These are phyloP conservation scores for Campylomormyrus tamandua DNA, from an alignment of 2,113 vertebrate species.

Conservation along the genomic window DNA sequence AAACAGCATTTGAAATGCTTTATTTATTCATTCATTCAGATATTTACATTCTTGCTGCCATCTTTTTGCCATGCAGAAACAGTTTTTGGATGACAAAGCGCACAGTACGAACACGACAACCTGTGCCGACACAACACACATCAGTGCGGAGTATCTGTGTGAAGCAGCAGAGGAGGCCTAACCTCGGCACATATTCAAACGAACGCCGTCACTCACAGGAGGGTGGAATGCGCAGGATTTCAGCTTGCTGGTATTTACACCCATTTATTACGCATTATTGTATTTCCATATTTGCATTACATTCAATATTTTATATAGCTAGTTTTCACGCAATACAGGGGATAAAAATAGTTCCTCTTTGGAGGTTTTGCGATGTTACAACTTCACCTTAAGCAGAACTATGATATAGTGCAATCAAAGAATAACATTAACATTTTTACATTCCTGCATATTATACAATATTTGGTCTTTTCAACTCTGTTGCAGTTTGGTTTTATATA, in stretches of 20 bases:
- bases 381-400: constrained; percentile 24
- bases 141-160: background rate
- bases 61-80: background rate
- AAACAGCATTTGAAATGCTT: background rate
- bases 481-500: constrained; percentile 1
- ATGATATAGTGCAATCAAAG: constrained; percentile 25
- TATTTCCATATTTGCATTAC: background rate
- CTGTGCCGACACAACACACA: background rate
- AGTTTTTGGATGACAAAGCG: background rate
- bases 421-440: constrained; percentile 6
- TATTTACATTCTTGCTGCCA: background rate
- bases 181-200: background rate
- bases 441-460: background rate
- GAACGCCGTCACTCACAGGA: background rate
- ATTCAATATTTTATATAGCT: background rate
- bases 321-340: background rate
- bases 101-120: background rate
- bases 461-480: background rate
- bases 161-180: background rate
- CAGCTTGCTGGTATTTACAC: background rate
- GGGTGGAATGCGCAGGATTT: background rate
- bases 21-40: background rate
- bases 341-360: background rate
- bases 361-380: background rate
- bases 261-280: background rate